These are phyloP conservation scores for Pelodiscus sinensis DNA, from an alignment of 2,113 vertebrate species.

Conservation along the genomic window DNA sequence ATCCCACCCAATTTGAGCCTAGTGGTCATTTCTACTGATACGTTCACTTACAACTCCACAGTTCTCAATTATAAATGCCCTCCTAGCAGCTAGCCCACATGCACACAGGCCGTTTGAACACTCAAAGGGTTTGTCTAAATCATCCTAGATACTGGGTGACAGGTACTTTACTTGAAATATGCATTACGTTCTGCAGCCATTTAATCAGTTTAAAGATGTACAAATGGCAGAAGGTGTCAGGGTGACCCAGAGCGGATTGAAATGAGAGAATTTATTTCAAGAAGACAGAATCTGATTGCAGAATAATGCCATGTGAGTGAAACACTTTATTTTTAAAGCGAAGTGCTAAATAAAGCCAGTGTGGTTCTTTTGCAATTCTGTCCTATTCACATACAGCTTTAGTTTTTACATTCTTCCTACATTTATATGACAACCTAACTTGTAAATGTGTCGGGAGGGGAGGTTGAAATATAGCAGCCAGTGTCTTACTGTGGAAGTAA, in stretches of 20 bases:
- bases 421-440: constrained; percentile 10
- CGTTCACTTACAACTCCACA: neutral
- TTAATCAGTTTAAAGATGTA: neutral
- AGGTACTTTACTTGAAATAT: neutral
- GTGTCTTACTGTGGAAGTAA: constrained; percentile 18
- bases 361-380: neutral
- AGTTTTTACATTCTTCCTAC: neutral
- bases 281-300: neutral
- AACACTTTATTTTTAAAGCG: neutral
- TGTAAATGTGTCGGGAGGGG: constrained; percentile 40
- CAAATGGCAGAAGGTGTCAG: constrained; percentile 5
- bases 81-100: neutral
- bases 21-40: neutral
- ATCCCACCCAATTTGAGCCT: neutral
- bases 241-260: neutral
- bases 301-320: neutral
- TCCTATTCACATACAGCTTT: neutral
- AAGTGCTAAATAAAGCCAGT: neutral
- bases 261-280: neutral
- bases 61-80: neutral
- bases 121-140: neutral
- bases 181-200: neutral
- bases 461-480: neutral
- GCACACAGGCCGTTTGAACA: neutral
- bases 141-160: neutral